These are phyloP conservation scores for Ptycholaimellus sp. DNA, from an alignment of 2,888 invertebrate species.

Conservation along the genomic window DNA sequence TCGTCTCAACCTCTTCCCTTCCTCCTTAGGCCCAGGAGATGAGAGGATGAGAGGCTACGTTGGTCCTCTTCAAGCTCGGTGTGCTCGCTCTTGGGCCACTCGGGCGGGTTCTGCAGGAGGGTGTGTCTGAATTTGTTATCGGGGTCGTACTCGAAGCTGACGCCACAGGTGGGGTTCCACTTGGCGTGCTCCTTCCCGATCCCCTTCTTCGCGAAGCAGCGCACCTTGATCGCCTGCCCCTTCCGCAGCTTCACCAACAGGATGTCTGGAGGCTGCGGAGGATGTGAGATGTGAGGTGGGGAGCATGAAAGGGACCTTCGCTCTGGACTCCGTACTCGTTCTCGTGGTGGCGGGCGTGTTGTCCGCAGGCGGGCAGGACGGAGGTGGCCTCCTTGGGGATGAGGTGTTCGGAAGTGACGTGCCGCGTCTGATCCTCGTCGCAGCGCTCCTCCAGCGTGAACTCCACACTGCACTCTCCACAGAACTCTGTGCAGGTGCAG, in stretches of 20 bases:
- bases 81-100: constrained; percentile 72
- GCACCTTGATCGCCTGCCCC: constrained; percentile 71
- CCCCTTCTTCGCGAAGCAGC: constrained; percentile 80
- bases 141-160: constrained; percentile 96
- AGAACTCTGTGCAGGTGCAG: constrained; percentile 88
- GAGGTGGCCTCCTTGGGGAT: constrained; percentile 7
- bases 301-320: neutral
- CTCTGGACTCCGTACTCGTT: neutral
- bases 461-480: constrained; percentile 86
- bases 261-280: constrained; percentile 32
- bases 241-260: constrained; percentile 46
- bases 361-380: constrained; percentile 14
- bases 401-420: constrained; percentile 85
- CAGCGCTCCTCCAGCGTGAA: constrained; percentile 89
- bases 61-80: constrained; percentile 55
- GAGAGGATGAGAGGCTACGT: constrained; percentile 17
- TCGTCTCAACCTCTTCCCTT: constrained; percentile 38
- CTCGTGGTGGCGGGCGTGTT: constrained; percentile 3
- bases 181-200: constrained; percentile 98
- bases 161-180: constrained; percentile 97
- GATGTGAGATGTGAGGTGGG: neutral
- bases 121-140: constrained; percentile 91
- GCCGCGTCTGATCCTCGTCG: constrained; percentile 67
- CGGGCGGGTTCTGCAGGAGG: constrained; percentile 29
- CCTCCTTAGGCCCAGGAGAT: neutral